Evolutionary conservation across 2,888 invertebrate species (phyloP), one percentile per base, ranked within the genome.

Genomic region (Camponotus fellah): DNA sequence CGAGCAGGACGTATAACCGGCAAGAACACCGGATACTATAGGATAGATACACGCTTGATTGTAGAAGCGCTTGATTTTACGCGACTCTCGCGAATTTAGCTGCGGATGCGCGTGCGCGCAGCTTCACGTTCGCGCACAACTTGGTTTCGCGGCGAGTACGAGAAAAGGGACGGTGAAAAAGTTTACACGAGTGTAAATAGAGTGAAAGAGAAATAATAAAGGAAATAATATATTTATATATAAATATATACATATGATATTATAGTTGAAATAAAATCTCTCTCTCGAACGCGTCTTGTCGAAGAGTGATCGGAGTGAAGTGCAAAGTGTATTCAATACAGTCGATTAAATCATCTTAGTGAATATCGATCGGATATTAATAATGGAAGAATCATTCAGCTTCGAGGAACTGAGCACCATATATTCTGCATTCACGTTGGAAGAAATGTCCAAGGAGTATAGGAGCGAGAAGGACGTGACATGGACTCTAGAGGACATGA

Each of bases 1-100:
- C 89, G 86, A 79, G 74, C 77, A 69, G 89, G 86, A 82, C 80
- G 90, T 75, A 82, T 77, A 65, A 76, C 84, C 87, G 83, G 40
- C 84, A 83, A 64, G 69, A 87, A n/a, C 37, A 88, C 72, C 74
- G 83, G 82, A 71, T 84, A 64, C 8, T 43, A 43, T 76, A 76
- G 53, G 17, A 49, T 53, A 76, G 6, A 37, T 26, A 76, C 40
- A 72, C 40, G 40, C 49, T 53, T 53, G 26, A 53, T 8, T 8
- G 17, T 53, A n/a, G 8, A 49, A 49, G 12, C 6, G 17, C 49
- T 26, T 26, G 49, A 53, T 8, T 26, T 53, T n/a, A 53, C 6
- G n/a, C 49, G 49, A 53, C 49, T 49, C 49, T 53, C n/a, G 49
- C 17, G 49, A 53, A 53, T 53, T 53, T 53, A 53, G 2, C n/a